Evolutionary conservation across 2,113 vertebrate species (phyloP).

Genomic region (Suricata suricatta): DNA sequence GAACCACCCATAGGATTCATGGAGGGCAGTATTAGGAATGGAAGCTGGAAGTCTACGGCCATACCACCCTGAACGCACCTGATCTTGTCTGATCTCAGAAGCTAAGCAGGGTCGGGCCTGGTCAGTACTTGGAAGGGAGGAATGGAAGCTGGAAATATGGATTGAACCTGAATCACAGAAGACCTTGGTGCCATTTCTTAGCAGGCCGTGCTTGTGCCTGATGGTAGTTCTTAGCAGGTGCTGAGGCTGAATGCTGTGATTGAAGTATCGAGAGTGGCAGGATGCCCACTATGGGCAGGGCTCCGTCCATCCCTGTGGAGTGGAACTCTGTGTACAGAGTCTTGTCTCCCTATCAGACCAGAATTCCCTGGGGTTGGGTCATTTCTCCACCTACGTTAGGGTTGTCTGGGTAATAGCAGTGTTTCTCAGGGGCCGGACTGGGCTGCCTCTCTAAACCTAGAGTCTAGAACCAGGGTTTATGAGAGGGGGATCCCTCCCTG

Average conservation of each 20-base stretch:
- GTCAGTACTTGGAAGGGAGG: neutral
- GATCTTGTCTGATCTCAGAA: too few relatives aligned
- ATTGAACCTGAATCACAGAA: conserved; percentile 3
- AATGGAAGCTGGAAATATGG: neutral
- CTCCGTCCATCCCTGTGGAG: neutral
- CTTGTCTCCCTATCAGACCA: neutral
- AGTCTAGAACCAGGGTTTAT: neutral
- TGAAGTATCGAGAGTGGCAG: neutral
- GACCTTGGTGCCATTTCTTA: neutral
- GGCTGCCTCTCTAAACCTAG: neutral
- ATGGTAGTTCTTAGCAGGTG: neutral
- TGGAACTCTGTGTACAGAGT: neutral
- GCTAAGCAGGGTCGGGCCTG: too few relatives aligned
- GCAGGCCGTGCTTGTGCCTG: neutral
- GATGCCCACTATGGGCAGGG: neutral
- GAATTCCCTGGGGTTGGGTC: conserved; percentile 13
- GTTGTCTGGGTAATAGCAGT: neutral
- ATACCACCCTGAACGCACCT: too few relatives aligned
- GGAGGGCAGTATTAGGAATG: neutral
- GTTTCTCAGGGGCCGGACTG: neutral
- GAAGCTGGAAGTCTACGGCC: neutral
- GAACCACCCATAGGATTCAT: neutral
- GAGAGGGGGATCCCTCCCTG: neutral
- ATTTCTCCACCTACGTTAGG: neutral
- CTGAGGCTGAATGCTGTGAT: neutral